Base-by-base conservation (phyloP, 2,113 vertebrate species). In the Alaudala cheleensis region DNA sequence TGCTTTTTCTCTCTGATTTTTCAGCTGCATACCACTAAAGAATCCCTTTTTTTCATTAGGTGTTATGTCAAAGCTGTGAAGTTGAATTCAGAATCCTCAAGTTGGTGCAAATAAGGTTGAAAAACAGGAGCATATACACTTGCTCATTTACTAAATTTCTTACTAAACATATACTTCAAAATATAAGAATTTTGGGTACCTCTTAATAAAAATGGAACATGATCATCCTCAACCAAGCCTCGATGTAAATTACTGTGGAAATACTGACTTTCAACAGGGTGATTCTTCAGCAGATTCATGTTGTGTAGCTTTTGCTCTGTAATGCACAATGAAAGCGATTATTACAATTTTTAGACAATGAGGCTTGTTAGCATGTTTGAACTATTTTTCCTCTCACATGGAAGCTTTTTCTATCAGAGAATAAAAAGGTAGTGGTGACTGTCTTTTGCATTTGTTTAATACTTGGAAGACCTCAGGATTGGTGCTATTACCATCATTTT, bases 221-320 rank as follows among this genome's bases (percentile, higher is more conserved):
- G 99, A 89, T 99, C 99, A 95, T 99, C 99, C 73, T 98, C 98
- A 85, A 99, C 96, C 11, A 94, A 96, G 71, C 97, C 96, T 83
- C 97, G 97, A 20, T 94, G 96, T 37, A 92, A 88, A 74, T 96
- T 92, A 22, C 97, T 97, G 96, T 96, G 98, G 98, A 99, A 99
- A 95, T 99, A 99, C 54, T 96, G 97, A 25, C 94, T 97, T 45
- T 97, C 97, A 77, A 73, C 80, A 67, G 91, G 97, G 94, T 99
- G 99, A 91, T 99, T 97, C 91, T 96, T 97, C 82, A 99, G 96
- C 88, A 98, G 96, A 70, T 98, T 97, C 96, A 99, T 96, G 42
- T 95, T 94, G 74, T 99, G 98, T 64, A 99, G 98, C 85, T 98
- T 98, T 58, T 90, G 96, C 96, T 99, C 99, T 99, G 97, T 44